Conservation (phyloP, 2,113 vertebrate species). For the Narcine bancroftii region DNA sequence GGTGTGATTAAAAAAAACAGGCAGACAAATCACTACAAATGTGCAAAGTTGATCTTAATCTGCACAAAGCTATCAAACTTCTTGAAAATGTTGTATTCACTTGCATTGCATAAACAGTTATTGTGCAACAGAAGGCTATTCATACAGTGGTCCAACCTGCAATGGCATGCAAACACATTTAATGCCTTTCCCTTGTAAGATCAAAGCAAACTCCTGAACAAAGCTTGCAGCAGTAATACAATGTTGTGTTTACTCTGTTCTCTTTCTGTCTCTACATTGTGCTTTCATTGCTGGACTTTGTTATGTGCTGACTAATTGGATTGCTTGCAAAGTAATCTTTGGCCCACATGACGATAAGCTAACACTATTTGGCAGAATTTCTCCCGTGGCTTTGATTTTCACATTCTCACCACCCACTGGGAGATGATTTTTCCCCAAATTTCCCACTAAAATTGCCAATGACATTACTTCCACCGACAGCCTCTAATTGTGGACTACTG, state of each 20-base stretch:
- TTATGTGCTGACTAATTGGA: too few species aligned
- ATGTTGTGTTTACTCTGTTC: too few species aligned
- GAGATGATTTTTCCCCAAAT: not conserved
- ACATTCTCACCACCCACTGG: not conserved
- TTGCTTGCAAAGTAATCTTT: too few species aligned
- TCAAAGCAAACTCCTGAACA: too few species aligned
- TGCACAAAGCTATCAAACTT: not conserved
- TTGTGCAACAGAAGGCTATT: not conserved
- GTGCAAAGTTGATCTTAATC: too few species aligned
- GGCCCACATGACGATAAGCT: not conserved
- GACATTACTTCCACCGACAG: not conserved
- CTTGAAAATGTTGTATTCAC: not conserved
- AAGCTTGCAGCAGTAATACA: too few species aligned
- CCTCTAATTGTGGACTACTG: not conserved
- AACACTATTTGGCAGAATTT: not conserved
- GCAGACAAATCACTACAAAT: not conserved
- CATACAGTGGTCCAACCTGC: not conserved
- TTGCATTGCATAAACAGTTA: not conserved
- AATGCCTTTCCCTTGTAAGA: too few species aligned
- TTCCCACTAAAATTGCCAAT: not conserved
- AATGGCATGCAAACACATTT: too few species aligned
- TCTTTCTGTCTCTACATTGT: too few species aligned
- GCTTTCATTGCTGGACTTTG: too few species aligned
- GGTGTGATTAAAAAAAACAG: too few species aligned
- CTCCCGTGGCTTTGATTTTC: not conserved